These are phyloP conservation scores for Conger conger DNA, from an alignment of 2,113 vertebrate species.

Conservation along the genomic window DNA sequence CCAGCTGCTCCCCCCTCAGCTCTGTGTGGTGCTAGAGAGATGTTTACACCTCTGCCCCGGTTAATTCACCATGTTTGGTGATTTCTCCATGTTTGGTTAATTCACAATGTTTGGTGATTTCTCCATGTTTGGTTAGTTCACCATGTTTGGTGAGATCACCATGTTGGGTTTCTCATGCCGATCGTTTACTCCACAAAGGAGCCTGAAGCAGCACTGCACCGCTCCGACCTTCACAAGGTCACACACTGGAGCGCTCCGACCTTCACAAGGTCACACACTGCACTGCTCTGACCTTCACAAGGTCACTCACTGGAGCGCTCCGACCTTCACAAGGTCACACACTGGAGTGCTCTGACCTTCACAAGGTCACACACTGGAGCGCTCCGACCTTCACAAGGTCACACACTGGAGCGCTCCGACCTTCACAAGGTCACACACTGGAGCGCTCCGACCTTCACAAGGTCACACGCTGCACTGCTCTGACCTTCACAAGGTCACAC, in stretches of 20 bases:
- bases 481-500: constrained; percentile 1
- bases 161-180: background rate
- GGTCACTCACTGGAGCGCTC: background rate
- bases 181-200: background rate
- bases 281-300: background rate
- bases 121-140: too few species aligned
- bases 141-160: too few species aligned
- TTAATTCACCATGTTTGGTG: too few species aligned
- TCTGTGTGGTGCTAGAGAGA: too few species aligned
- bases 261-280: too few species aligned
- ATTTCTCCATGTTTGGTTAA: too few species aligned
- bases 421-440: background rate
- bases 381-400: too few species aligned
- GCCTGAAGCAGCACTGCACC: background rate
- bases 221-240: background rate
- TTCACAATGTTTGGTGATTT: too few species aligned
- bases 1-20: too few species aligned
- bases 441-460: background rate
- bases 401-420: background rate
- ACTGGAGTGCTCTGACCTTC: background rate
- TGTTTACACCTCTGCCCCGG: too few species aligned
- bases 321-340: too few species aligned
- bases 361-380: background rate
- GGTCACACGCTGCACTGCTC: background rate
- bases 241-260: background rate